Evolutionary conservation across 2,888 invertebrate genomes (phyloP).

Genomic region (Trisateles emortualis): DNA sequence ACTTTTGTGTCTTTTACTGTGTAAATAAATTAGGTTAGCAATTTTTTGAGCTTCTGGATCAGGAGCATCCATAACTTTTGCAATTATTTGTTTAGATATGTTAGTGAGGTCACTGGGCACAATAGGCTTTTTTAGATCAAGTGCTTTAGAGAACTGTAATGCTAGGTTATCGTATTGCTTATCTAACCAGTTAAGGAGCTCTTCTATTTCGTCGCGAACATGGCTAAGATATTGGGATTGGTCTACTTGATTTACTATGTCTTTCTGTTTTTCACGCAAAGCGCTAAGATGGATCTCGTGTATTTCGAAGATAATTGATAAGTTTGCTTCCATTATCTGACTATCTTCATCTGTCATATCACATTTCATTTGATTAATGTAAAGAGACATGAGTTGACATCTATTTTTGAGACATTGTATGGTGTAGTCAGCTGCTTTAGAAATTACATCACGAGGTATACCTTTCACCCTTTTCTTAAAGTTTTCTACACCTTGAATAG

Average conservation of each 20-base stretch:
- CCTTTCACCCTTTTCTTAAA: constrained; percentile 48
- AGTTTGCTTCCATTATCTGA: constrained; percentile 37
- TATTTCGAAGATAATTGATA: constrained; percentile 49
- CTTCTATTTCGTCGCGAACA: constrained; percentile 53
- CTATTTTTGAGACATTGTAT: constrained; percentile 44
- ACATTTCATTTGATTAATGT: constrained; percentile 16
- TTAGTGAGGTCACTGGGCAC: constrained; percentile 42
- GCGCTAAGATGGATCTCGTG: constrained; percentile 42
- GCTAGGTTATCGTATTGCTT: constrained; percentile 51
- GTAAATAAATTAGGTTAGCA: constrained; percentile 22
- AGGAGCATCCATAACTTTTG: constrained; percentile 39
- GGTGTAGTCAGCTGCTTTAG: constrained; percentile 51
- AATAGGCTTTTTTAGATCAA: constrained; percentile 40
- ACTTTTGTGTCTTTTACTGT: too few relatives aligned
- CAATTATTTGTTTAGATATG: constrained; percentile 45
- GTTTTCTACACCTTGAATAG: constrained; percentile 51
- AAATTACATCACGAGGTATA: constrained; percentile 49
- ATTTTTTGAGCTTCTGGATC: constrained; percentile 30
- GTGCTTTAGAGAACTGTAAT: constrained; percentile 43
- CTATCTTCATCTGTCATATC: constrained; percentile 38
- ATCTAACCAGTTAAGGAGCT: constrained; percentile 62
- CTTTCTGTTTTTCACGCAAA: constrained; percentile 50
- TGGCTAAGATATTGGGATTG: constrained; percentile 47
- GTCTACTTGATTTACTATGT: constrained; percentile 46
- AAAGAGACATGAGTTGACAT: constrained; percentile 34